Evolutionary conservation across 2,113 vertebrate genomes (phyloP).

Genomic region (Nyctibius bracteatus): DNA sequence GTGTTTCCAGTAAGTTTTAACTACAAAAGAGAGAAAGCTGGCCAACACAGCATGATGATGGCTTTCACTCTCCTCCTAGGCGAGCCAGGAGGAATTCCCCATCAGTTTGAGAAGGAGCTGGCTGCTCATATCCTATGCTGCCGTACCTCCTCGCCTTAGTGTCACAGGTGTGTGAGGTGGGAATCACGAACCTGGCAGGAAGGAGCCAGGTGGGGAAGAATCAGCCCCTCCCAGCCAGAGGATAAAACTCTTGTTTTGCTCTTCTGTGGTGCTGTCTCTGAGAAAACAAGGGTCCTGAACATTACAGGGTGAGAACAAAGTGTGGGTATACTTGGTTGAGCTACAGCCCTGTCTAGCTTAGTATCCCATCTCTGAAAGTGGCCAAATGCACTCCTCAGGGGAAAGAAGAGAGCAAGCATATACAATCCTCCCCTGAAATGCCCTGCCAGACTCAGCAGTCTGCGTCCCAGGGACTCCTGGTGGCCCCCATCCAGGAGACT

Average conservation of each 20-base stretch:
- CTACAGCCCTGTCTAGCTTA: not conserved
- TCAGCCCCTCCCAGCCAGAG: not conserved
- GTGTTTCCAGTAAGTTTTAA: not conserved
- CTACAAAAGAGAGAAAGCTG: not conserved
- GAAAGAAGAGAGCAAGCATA: not conserved
- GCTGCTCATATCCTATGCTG: not conserved
- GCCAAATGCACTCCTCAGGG: not conserved
- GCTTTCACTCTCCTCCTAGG: not conserved
- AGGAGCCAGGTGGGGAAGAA: not conserved
- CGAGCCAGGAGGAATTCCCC: not conserved
- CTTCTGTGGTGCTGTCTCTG: not conserved
- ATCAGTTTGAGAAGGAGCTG: not conserved
- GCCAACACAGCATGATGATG: not conserved
- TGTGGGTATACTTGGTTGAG: not conserved
- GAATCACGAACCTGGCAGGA: not conserved
- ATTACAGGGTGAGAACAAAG: not conserved
- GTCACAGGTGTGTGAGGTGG: not conserved
- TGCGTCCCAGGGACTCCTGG: not conserved
- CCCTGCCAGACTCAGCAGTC: not conserved
- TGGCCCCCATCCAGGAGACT: not conserved
- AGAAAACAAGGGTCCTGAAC: not conserved
- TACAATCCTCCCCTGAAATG: not conserved
- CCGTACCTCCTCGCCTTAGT: fast-evolving
- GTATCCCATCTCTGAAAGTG: not conserved
- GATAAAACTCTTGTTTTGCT: not conserved